Evolutionary conservation across 2,888 invertebrate species (phyloP), one percentile per base, ranked within the genome.

Genomic region (Cheilosia impressa): DNA sequence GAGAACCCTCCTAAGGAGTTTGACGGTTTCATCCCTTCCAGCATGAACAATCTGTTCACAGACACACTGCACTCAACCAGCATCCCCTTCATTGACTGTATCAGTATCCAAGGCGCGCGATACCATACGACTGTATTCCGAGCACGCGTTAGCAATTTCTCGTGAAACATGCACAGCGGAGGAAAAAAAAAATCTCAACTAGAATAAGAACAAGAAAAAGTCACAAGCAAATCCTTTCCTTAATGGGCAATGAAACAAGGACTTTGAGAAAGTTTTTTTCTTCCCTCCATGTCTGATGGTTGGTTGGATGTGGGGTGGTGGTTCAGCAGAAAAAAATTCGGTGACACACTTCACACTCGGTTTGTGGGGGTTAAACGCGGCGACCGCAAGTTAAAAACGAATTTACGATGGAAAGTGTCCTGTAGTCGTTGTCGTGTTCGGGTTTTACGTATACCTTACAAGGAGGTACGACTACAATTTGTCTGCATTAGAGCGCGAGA

Each of bases 141-240:
- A 88, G 89, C 91, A 91, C 91, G 91, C 90, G 90, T 91, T 89
- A 88, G 91, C 91, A 91, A 91, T 91, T 91, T 91, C 91, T 91
- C 91, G 91, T 91, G 91, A 90, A 91, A 91, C 91, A 91, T 85
- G 85, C 81, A 85, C 76, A 80, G 69, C 43, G 10, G 34, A 45
- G 27, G 15, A 50, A n/a, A 38, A 57, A 47, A 60, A 68, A 78
- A 72, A 63, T 55, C 58, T 65, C 34, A 58, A 43, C n/a, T 13
- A 73, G 47, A 84, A 65, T 55, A n/a, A 73, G 47, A 84, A 65
- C 57, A 79, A 71, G 50, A 76, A 75, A 65, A 77, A 85, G 72
- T 81, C 76, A 53, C 85, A 85, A 71, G 85, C 85, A 85, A 85
- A 85, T 85, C 85, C 85, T 85, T 85, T 85, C 68, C 76, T 81